A percentile compares a stretch with the other conserved stretches of the same genome.
These are phyloP conservation scores for Morelia viridis DNA, from an alignment of 2,797 vertebrate species.

Conservation along the genomic window DNA sequence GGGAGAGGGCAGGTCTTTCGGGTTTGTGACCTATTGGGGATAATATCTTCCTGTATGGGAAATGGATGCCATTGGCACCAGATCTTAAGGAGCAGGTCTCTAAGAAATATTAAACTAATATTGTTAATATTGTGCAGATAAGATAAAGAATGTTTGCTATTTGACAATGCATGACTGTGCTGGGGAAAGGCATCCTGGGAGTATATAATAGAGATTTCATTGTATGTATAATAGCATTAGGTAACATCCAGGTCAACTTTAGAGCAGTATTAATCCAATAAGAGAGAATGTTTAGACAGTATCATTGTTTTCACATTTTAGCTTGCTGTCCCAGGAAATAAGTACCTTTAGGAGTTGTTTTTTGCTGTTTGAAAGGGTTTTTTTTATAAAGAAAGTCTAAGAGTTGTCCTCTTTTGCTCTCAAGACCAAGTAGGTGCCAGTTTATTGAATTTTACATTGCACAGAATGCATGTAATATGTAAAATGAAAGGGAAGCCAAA, in stretches of 20 bases:
- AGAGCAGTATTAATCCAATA: constrained; percentile 62
- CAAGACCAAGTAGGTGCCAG: constrained; percentile 45
- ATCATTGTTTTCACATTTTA: not conserved
- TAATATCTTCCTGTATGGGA: not conserved
- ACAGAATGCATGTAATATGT: constrained; percentile 55
- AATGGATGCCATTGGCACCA: constrained; percentile 16
- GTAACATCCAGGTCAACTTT: constrained; percentile 61
- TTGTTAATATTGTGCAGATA: constrained; percentile 63
- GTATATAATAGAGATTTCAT: constrained; percentile 52
- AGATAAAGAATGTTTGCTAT: constrained; percentile 59
- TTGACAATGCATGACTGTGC: constrained; percentile 64
- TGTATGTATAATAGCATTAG: constrained; percentile 60
- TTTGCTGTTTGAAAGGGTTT: not conserved
- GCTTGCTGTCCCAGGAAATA: constrained; percentile 50
- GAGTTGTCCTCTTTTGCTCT: constrained; percentile 48
- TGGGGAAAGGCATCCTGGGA: constrained; percentile 57
- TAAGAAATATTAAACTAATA: constrained; percentile 43
- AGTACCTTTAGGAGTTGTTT: constrained; percentile 54
- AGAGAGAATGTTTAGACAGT: constrained; percentile 45
- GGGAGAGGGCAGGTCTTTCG: constrained; percentile 6
- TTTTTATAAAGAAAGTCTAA: constrained; percentile 15
- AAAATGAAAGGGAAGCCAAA: constrained; percentile 9
- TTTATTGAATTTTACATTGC: constrained; percentile 53
- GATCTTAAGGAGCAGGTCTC: constrained; percentile 8
- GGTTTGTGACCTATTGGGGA: constrained; percentile 13